Percentiles rank a stretch among this genome's conserved stretches.
Evolutionary conservation across 2,113 vertebrate genomes (phyloP).

Genomic region (Aplodontia rufa): DNA sequence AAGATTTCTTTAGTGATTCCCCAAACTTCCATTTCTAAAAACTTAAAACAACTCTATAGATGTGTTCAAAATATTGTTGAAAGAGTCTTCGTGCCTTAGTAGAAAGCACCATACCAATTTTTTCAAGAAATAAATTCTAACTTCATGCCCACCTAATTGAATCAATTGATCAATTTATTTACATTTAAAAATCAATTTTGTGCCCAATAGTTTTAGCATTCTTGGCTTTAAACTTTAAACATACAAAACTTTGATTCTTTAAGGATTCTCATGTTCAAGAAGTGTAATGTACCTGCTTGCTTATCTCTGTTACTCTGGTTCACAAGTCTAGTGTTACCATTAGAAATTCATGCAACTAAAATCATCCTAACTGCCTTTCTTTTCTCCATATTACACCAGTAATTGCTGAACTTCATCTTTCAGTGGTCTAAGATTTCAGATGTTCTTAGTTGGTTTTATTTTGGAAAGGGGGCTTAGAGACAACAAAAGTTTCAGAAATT

Average conservation of each 20-base stretch:
- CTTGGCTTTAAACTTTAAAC: background rate
- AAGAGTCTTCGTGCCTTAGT: background rate
- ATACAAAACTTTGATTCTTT: background rate
- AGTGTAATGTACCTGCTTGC: background rate
- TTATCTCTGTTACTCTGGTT: background rate
- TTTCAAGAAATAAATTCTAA: conserved; percentile 22
- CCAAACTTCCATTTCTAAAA: conserved; percentile 17
- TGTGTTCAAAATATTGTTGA: background rate
- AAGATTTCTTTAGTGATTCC: background rate
- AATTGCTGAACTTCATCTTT: background rate
- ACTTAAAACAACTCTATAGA: background rate
- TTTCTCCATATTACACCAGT: background rate
- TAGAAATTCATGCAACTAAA: background rate
- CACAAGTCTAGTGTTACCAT: background rate
- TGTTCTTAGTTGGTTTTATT: background rate
- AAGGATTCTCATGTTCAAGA: background rate
- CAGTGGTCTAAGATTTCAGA: background rate
- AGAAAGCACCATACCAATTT: conserved; percentile 1
- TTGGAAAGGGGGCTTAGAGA: background rate
- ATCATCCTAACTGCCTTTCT: background rate
- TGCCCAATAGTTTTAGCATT: background rate
- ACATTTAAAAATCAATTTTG: background rate
- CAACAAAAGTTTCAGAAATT: background rate
- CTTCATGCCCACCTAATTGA: background rate
- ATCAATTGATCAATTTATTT: background rate